Percentiles rank a stretch among this genome's conserved stretches.
phyloP scores from a whole-genome alignment of 2,797 vertebrate species.

The Sebastes steindachneri region DNA sequence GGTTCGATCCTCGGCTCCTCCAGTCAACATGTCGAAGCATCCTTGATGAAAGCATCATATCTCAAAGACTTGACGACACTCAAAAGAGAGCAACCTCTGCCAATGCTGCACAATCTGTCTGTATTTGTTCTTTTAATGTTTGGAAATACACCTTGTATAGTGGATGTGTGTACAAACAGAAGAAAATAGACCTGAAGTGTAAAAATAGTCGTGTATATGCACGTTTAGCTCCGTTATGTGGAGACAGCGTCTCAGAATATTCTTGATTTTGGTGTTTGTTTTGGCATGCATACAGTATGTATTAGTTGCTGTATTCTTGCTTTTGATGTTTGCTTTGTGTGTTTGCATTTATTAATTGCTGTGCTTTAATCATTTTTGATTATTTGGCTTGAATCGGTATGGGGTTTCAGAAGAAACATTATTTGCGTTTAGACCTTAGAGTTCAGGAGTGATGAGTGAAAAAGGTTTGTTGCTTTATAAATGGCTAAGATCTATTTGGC shows the following conservation, averaged over 20 bases:
- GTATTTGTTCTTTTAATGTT: too few species aligned
- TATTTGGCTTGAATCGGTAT: too few species aligned
- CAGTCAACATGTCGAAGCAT: accelerated
- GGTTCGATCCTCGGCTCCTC: too few species aligned
- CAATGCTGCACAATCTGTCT: too few species aligned
- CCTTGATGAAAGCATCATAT: neutral
- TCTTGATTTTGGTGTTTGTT: too few species aligned
- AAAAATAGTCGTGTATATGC: neutral
- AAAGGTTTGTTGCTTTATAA: neutral
- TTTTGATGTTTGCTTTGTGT: too few species aligned
- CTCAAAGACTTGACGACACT: neutral
- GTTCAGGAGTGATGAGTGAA: neutral
- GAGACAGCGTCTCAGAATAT: neutral
- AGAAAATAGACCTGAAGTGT: neutral
- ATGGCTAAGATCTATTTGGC: neutral
- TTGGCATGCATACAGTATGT: too few species aligned
- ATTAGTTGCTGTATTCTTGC: too few species aligned
- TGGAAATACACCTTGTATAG: too few species aligned
- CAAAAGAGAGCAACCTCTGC: too few species aligned
- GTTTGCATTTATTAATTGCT: too few species aligned
- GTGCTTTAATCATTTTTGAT: too few species aligned
- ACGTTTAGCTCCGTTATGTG: neutral
- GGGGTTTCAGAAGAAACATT: neutral
- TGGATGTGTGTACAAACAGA: neutral
- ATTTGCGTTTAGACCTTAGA: neutral